Conservation (phyloP, 2,797 vertebrate species). For the Halcyon badia region DNA sequence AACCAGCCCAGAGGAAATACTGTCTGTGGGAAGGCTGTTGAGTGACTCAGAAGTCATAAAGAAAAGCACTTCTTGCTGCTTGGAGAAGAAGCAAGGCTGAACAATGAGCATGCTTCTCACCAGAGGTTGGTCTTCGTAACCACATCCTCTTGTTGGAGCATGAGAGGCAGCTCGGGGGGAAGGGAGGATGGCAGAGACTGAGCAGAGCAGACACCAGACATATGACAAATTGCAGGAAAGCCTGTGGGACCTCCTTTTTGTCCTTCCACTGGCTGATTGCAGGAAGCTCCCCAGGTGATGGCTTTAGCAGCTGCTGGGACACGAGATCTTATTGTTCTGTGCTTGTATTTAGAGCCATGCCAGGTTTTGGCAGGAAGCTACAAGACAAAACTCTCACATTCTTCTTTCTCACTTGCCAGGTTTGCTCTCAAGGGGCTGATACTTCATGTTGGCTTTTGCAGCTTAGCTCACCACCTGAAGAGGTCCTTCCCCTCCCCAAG, state of each 20-base stretch:
- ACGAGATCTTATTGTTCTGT: conserved; percentile 49
- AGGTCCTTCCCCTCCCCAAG: neutral
- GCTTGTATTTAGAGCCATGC: neutral
- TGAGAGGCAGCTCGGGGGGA: conserved; percentile 19
- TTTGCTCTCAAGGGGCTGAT: conserved; percentile 12
- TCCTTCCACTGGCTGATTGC: conserved; percentile 51
- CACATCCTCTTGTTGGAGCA: neutral
- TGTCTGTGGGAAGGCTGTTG: neutral
- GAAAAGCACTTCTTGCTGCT: neutral
- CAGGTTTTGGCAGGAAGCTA: conserved; percentile 59
- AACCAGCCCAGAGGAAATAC: neutral
- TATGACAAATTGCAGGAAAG: conserved; percentile 41
- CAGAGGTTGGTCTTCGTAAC: conserved; percentile 7
- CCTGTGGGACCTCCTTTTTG: conserved; percentile 8
- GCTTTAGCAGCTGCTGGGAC: conserved; percentile 56
- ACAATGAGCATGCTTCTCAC: neutral
- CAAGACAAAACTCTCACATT: neutral
- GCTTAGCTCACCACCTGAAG: neutral
- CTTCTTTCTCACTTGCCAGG: neutral
- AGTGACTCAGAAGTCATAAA: neutral
- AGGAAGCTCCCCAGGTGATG: conserved; percentile 64
- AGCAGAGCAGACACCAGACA: neutral
- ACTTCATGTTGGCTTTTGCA: neutral
- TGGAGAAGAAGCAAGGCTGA: conserved; percentile 48
- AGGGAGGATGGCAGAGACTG: neutral